Percentiles rank a stretch among this genome's conserved stretches.
These are phyloP conservation scores for Drosophila kambysellisi DNA, from an alignment of 2,888 invertebrate species.

Conservation along the genomic window DNA sequence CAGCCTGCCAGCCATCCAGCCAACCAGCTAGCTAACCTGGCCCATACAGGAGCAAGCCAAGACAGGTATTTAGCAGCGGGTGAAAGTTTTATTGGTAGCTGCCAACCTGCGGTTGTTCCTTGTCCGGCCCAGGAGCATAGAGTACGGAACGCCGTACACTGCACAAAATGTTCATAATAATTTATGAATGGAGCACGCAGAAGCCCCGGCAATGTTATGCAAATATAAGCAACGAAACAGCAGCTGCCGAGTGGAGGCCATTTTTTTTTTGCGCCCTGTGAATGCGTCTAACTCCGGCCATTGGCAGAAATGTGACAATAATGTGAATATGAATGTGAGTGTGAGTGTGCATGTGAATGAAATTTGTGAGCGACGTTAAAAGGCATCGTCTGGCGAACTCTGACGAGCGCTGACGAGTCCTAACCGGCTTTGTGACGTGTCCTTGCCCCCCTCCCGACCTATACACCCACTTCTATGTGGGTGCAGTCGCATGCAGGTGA, in stretches of 20 bases:
- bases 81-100: conserved; percentile 60
- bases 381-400: conserved; percentile 42
- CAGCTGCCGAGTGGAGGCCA: conserved; percentile 29
- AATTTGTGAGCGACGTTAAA: conserved; percentile 59
- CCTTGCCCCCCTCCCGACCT: not conserved
- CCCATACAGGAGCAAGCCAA: conserved; percentile 22
- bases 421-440: conserved; percentile 11
- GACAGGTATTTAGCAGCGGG: conserved; percentile 56
- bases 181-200: conserved; percentile 66
- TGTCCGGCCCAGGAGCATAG: conserved; percentile 1
- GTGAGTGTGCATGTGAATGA: conserved; percentile 58
- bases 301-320: conserved; percentile 48
- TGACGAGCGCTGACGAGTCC: conserved; percentile 30
- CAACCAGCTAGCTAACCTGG: conserved; percentile 8
- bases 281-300: conserved; percentile 29
- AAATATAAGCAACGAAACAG: conserved; percentile 37
- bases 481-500: conserved; percentile 61
- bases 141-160: conserved; percentile 2
- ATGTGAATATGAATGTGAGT: conserved; percentile 49
- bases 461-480: conserved; percentile 5
- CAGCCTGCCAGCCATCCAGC: not conserved
- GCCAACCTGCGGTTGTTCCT: conserved; percentile 20
- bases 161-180: conserved; percentile 53
- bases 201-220: conserved; percentile 53
- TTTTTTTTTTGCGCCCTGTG: conserved; percentile 49